These are phyloP conservation scores for Olivierus martensii DNA, from an alignment of 1,140 invertebrate species.

Conservation along the genomic window DNA sequence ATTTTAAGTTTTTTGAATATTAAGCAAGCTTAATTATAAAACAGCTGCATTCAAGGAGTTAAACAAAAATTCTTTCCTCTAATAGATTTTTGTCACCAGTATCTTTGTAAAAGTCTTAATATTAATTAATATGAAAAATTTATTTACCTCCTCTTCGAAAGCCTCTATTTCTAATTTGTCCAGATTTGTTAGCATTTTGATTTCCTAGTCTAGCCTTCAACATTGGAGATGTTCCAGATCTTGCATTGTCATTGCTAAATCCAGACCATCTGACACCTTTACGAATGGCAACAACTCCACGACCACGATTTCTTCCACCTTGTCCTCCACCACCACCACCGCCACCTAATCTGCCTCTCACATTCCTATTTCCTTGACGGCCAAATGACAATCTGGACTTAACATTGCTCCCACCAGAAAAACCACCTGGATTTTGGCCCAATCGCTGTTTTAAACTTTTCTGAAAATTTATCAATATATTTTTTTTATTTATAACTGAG, in stretches of 20 bases:
- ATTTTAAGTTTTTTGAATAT: no score
- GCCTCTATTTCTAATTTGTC: conserved; percentile 15
- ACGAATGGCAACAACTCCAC: neutral
- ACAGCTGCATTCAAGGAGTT: no score
- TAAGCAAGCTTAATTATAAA: no score
- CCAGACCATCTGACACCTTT: conserved; percentile 7
- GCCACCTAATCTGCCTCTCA: conserved; percentile 15
- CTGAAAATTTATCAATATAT: neutral
- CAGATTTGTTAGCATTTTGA: neutral
- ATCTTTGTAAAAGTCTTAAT: no score
- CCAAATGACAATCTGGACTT: conserved; percentile 25
- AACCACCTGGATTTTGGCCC: conserved; percentile 18
- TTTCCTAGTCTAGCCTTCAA: conserved; percentile 12
- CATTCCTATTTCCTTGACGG: conserved; percentile 9
- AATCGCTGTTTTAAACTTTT: conserved; percentile 30
- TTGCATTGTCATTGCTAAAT: neutral
- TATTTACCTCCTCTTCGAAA: conserved; percentile 17
- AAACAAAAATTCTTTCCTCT: no score
- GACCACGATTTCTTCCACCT: conserved; percentile 17
- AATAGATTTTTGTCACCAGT: no score
- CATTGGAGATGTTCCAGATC: conserved; percentile 12
- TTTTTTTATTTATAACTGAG: no score
- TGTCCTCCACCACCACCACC: conserved; percentile 19
- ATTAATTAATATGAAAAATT: no score
- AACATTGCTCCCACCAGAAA: conserved; percentile 19